phyloP scores from a whole-genome alignment of 2,113 vertebrate species.

The Vidua macroura region DNA sequence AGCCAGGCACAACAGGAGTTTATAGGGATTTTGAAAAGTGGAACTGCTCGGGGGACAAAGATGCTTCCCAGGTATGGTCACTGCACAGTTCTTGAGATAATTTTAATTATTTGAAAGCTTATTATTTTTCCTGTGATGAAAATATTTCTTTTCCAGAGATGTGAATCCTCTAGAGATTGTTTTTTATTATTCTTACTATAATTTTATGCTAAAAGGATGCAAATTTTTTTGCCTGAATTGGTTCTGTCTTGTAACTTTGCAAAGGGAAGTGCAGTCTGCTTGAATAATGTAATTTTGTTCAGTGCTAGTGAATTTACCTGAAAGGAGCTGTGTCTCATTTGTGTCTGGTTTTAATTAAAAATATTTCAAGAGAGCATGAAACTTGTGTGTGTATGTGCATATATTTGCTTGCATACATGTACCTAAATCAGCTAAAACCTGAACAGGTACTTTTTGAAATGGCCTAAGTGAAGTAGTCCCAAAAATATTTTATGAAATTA shows the following conservation, averaged over 20 bases:
- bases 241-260: neutral
- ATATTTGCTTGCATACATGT: neutral
- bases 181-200: neutral
- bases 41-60: slow-evolving; percentile 73
- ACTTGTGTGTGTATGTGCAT: neutral
- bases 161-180: neutral
- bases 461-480: neutral
- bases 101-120: slow-evolving; percentile 19
- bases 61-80: slow-evolving; percentile 80
- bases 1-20: slow-evolving; percentile 72
- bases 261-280: neutral
- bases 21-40: slow-evolving; percentile 71
- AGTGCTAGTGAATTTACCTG: neutral
- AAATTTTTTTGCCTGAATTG: neutral
- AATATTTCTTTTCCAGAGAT: neutral
- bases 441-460: neutral
- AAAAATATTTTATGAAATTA: neutral
- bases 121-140: neutral
- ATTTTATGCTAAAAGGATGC: neutral
- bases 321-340: neutral
- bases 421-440: neutral
- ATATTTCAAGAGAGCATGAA: neutral
- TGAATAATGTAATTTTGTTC: neutral
- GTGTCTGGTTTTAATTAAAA: neutral
- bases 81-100: neutral